phyloP scores from a whole-genome alignment of 2,113 vertebrate species.

The Limanda limanda region DNA sequence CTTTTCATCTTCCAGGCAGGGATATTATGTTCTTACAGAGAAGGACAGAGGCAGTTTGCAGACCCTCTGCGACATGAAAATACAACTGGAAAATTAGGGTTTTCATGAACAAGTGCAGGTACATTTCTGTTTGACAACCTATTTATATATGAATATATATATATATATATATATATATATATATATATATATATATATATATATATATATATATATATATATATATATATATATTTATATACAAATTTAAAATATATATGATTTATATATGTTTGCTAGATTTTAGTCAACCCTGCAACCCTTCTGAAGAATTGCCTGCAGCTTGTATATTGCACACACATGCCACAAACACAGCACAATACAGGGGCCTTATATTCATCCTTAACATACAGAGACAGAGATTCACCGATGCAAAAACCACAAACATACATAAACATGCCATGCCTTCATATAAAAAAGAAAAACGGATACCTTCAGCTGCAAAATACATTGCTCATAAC shows the following conservation, averaged over 20 bases:
- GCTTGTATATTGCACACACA: neutral
- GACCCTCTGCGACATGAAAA: slow-evolving; percentile 18
- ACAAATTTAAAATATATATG: no score
- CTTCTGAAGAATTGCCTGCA: neutral
- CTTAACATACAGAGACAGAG: slow-evolving; percentile 1
- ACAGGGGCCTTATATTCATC: neutral
- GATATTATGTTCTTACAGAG: slow-evolving; percentile 44
- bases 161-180: no score
- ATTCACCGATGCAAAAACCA: neutral
- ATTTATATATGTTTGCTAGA: neutral
- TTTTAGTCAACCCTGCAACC: neutral
- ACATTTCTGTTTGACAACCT: neutral
- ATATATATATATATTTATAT: no score
- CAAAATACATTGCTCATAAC: slow-evolving; percentile 34
- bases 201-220: no score
- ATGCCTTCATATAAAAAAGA: slow-evolving; percentile 9
- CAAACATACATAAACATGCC: slow-evolving; percentile 10
- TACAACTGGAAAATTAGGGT: neutral
- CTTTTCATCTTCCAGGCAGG: slow-evolving; percentile 60
- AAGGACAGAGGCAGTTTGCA: slow-evolving; percentile 19
- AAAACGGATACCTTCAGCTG: slow-evolving; percentile 13
- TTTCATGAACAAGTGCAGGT: neutral
- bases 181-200: no score
- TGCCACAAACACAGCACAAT: neutral
- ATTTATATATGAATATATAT: no score